These are phyloP conservation scores for Ommatoiulus sabulosus DNA, from an alignment of 2,888 invertebrate species.

Conservation along the genomic window DNA sequence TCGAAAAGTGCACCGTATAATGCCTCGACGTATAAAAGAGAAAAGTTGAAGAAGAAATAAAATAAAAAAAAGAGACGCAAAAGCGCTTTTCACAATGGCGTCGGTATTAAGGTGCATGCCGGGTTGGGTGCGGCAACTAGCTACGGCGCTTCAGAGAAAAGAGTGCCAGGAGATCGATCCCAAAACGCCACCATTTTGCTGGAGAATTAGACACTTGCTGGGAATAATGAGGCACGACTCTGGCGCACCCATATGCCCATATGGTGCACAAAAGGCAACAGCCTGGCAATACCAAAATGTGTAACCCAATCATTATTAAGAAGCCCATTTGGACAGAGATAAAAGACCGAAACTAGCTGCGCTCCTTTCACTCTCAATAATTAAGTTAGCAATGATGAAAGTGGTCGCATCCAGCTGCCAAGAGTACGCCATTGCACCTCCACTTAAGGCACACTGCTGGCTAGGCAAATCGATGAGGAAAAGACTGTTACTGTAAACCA, in stretches of 20 bases:
- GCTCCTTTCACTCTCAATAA: slow-evolving; percentile 10
- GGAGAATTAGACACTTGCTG: slow-evolving; percentile 11
- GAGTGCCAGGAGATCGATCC: slow-evolving; percentile 19
- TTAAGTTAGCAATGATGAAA: slow-evolving; percentile 11
- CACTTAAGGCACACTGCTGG: background rate
- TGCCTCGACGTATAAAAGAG: background rate
- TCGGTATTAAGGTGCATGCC: background rate
- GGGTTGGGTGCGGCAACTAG: too few relatives aligned
- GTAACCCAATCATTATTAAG: slow-evolving; percentile 19
- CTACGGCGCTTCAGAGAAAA: too few relatives aligned
- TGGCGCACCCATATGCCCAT: slow-evolving; percentile 10
- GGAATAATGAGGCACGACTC: background rate
- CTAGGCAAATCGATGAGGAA: background rate
- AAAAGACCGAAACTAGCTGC: background rate
- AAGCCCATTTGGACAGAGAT: slow-evolving; percentile 19
- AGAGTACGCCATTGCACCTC: background rate
- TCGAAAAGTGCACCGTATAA: slow-evolving; percentile 12
- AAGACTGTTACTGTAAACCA: too few relatives aligned
- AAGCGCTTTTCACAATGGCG: background rate
- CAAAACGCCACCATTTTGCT: background rate
- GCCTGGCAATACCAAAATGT: slow-evolving; percentile 11
- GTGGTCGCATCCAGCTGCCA: slow-evolving; percentile 19
- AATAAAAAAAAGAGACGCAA: background rate
- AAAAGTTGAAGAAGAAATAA: slow-evolving; percentile 3
- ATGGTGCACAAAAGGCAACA: slow-evolving; percentile 10